These are phyloP conservation scores for Bothrops jararaca DNA, from an alignment of 2,113 vertebrate species.

Conservation along the genomic window DNA sequence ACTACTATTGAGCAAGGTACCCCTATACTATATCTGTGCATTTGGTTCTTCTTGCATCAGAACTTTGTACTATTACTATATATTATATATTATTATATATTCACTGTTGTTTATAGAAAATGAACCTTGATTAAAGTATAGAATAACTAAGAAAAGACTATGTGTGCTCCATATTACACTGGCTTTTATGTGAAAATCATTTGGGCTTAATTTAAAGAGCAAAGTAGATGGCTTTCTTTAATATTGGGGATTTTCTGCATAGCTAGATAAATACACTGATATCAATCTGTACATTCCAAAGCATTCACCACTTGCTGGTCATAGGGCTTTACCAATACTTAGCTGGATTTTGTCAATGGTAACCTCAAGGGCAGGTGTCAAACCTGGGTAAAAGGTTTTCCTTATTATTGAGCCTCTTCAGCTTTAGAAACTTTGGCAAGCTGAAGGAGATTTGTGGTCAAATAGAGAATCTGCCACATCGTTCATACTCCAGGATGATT, in stretches of 20 bases:
- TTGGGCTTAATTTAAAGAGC: not conserved
- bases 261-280: not conserved
- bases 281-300: not conserved
- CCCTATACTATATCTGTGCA: too few relatives aligned
- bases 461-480: not conserved
- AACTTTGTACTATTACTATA: not conserved
- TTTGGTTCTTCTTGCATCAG: not conserved
- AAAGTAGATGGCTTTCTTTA: not conserved
- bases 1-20: too few relatives aligned
- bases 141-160: not conserved
- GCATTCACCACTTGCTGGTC: not conserved
- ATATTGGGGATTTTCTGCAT: not conserved
- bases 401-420: not conserved
- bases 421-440: not conserved
- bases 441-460: not conserved
- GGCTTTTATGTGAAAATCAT: not conserved
- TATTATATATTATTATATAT: slow-evolving; percentile 12
- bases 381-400: not conserved
- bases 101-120: not conserved
- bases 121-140: not conserved
- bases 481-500: not conserved
- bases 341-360: not conserved
- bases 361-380: not conserved
- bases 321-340: not conserved
- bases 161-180: not conserved